Evolutionary conservation across 2,797 vertebrate species (phyloP).

Genomic region (Melanogrammus aeglefinus): DNA sequence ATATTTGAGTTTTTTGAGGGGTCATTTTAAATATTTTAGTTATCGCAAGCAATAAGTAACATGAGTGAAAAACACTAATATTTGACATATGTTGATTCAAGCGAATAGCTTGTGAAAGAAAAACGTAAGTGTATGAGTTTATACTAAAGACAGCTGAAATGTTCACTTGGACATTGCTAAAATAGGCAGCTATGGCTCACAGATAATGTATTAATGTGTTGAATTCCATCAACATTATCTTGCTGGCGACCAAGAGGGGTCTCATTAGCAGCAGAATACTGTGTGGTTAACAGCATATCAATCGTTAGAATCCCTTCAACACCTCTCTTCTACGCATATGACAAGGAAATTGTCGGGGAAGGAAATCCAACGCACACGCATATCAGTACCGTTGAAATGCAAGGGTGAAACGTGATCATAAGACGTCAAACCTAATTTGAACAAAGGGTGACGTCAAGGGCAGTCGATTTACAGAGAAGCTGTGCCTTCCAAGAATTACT

Average conservation of each 20-base stretch:
- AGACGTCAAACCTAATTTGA: neutral
- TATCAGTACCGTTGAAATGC: neutral
- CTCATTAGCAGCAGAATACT: constrained; percentile 36
- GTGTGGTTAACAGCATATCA: constrained; percentile 18
- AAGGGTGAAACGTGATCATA: neutral
- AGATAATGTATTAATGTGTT: constrained; percentile 46
- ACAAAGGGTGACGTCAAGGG: neutral
- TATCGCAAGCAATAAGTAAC: no score
- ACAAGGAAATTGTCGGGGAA: neutral
- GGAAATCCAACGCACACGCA: neutral
- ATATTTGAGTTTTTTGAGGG: neutral
- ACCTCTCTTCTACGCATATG: neutral
- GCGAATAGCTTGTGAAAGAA: no score
- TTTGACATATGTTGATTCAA: neutral
- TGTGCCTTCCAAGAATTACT: neutral
- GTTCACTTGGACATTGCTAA: constrained; percentile 40
- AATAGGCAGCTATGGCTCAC: constrained; percentile 37
- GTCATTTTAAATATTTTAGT: no score
- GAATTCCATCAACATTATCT: constrained; percentile 34
- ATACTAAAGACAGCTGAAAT: constrained; percentile 45
- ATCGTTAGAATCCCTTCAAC: constrained; percentile 23
- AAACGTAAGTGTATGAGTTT: constrained; percentile 5
- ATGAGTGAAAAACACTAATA: neutral
- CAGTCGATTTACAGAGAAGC: neutral
- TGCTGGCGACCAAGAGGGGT: constrained; percentile 27